These are phyloP conservation scores for Hipposideros armiger DNA, from an alignment of 2,113 vertebrate species.

Conservation along the genomic window DNA sequence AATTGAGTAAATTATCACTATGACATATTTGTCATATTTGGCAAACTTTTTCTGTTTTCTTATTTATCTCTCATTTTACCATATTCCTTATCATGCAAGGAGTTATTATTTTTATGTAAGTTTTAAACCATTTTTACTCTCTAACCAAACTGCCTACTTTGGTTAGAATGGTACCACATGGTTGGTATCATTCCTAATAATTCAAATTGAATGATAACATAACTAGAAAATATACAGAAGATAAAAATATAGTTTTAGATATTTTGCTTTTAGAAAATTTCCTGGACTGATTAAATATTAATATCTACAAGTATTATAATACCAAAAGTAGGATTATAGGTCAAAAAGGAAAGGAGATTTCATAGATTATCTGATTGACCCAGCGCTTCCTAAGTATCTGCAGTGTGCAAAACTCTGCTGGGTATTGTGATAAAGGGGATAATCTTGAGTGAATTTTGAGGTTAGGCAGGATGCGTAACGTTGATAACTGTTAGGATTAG, in stretches of 20 bases:
- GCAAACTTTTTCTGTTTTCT: neutral
- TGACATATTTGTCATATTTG: neutral
- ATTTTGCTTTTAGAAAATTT: neutral
- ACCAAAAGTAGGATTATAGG: neutral
- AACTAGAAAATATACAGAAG: neutral
- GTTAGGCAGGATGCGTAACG: neutral
- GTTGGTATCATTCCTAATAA: constrained; percentile 36
- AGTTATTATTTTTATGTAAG: constrained; percentile 1
- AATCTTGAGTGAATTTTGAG: neutral
- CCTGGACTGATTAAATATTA: neutral
- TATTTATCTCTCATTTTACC: constrained; percentile 37
- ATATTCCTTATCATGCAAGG: neutral
- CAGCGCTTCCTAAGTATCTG: neutral
- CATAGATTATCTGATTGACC: neutral
- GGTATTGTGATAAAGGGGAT: neutral
- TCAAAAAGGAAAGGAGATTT: constrained; percentile 5
- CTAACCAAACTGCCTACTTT: neutral
- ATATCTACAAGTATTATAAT: neutral
- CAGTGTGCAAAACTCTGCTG: neutral
- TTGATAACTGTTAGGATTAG: neutral
- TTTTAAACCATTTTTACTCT: neutral
- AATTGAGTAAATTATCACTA: neutral
- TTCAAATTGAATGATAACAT: neutral
- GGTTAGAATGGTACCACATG: neutral
- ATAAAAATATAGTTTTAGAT: constrained; percentile 21